Conservation (phyloP, 1,140 invertebrate genomes). For the Drosophila kikkawai region DNA sequence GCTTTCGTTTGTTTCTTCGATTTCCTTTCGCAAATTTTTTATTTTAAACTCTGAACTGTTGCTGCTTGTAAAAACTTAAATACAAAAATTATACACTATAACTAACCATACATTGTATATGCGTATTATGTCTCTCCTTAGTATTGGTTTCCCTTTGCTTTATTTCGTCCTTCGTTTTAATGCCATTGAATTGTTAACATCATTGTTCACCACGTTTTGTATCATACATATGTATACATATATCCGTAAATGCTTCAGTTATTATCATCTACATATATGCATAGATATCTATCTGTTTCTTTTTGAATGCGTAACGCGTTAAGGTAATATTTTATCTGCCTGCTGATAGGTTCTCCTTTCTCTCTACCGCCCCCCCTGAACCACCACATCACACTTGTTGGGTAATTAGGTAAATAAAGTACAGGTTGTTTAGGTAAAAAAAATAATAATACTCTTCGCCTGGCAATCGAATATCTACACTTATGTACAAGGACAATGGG, state of each 20-base stretch:
- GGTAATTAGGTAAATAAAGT: neutral
- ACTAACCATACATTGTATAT: conserved; percentile 73
- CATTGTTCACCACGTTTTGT: conserved; percentile 80
- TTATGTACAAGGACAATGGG: conserved; percentile 29
- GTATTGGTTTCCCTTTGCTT: conserved; percentile 45
- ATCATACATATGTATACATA: conserved; percentile 50
- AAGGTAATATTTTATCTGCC: conserved; percentile 81
- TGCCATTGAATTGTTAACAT: conserved; percentile 81
- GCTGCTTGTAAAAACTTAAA: conserved; percentile 75
- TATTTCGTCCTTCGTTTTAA: conserved; percentile 65
- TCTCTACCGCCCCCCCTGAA: conserved; percentile 21
- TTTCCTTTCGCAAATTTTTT: conserved; percentile 24
- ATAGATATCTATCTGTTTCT: conserved; percentile 36
- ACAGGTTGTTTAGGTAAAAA: conserved; percentile 19
- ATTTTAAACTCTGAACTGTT: conserved; percentile 62
- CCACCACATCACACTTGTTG: conserved; percentile 24
- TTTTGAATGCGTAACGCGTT: conserved; percentile 77
- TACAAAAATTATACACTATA: conserved; percentile 77
- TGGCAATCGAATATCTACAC: conserved; percentile 59
- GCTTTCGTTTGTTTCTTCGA: conserved; percentile 40
- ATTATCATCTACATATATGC: conserved; percentile 48
- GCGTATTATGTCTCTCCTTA: conserved; percentile 57
- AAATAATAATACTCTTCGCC: conserved; percentile 48
- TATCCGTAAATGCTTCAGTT: conserved; percentile 51
- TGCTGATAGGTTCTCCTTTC: conserved; percentile 61